phyloP scores from a whole-genome alignment of 2,113 vertebrate species.

The Thamnophis sirtalis region DNA sequence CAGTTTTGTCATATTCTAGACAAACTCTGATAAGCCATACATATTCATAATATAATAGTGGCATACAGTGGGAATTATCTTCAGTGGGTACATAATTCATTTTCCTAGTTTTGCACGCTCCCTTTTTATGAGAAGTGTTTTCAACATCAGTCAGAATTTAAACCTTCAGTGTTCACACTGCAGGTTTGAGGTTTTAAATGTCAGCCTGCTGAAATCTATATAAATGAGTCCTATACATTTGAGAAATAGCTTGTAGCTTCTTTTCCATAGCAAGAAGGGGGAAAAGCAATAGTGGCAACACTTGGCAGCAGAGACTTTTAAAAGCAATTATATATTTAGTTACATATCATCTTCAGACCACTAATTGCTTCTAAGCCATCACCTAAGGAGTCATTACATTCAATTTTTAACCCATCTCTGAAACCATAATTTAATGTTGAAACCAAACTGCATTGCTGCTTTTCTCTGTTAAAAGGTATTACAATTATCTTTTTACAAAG shows the following conservation, averaged over 20 bases:
- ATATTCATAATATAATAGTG: background rate
- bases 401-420: constrained; percentile 67
- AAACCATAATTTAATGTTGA: constrained; percentile 58
- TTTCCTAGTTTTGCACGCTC: background rate
- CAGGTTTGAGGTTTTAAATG: constrained; percentile 60
- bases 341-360: constrained; percentile 60
- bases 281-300: constrained; percentile 21
- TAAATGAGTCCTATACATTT: constrained; percentile 59
- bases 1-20: background rate
- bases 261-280: background rate
- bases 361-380: constrained; percentile 70
- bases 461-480: constrained; percentile 58
- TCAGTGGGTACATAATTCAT: background rate
- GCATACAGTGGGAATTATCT: background rate
- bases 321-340: constrained; percentile 69
- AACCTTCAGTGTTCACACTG: constrained; percentile 55
- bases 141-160: constrained; percentile 42
- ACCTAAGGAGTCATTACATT: constrained; percentile 62
- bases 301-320: constrained; percentile 56
- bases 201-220: constrained; percentile 58
- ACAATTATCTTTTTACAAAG: constrained; percentile 35
- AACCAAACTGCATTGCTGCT: constrained; percentile 64
- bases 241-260: constrained; percentile 49
- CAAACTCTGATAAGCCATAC: background rate
- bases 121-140: background rate